These are phyloP conservation scores for Pseudochirops corinnae DNA, from an alignment of 2,797 vertebrate genomes.

Conservation along the genomic window DNA sequence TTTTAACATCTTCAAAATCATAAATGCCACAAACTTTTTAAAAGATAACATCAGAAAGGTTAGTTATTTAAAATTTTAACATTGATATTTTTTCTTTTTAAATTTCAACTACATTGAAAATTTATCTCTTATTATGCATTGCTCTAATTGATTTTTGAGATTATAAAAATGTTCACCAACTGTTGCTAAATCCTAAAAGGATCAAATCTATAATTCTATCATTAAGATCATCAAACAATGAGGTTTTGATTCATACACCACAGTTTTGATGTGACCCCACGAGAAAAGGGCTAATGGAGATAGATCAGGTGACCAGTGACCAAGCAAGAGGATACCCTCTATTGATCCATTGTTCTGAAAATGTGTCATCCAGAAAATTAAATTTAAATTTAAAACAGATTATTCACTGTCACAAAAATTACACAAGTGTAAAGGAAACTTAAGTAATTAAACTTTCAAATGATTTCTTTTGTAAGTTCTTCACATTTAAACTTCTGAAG, in stretches of 20 bases:
- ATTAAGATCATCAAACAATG: neutral
- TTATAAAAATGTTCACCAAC: neutral
- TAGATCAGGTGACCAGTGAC: neutral
- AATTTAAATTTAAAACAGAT: neutral
- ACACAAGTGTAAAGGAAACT: neutral
- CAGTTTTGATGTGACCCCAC: neutral
- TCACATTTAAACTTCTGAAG: neutral
- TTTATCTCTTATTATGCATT: neutral
- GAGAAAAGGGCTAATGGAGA: neutral
- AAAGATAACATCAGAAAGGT: neutral
- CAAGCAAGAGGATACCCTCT: neutral
- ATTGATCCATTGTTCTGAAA: neutral
- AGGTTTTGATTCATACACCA: neutral
- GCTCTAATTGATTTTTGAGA: neutral
- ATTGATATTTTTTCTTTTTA: neutral
- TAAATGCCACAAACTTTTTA: neutral
- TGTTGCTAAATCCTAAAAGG: neutral
- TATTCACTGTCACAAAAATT: neutral
- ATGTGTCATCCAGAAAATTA: neutral
- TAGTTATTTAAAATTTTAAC: slow-evolving; percentile 20
- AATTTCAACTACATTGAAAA: neutral
- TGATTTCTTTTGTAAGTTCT: neutral
- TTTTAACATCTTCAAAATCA: neutral
- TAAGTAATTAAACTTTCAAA: neutral
- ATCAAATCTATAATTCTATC: neutral